Evolutionary conservation across 2,113 vertebrate species (phyloP), one percentile per base, ranked within the genome.

Genomic region (Anhinga rufa): DNA sequence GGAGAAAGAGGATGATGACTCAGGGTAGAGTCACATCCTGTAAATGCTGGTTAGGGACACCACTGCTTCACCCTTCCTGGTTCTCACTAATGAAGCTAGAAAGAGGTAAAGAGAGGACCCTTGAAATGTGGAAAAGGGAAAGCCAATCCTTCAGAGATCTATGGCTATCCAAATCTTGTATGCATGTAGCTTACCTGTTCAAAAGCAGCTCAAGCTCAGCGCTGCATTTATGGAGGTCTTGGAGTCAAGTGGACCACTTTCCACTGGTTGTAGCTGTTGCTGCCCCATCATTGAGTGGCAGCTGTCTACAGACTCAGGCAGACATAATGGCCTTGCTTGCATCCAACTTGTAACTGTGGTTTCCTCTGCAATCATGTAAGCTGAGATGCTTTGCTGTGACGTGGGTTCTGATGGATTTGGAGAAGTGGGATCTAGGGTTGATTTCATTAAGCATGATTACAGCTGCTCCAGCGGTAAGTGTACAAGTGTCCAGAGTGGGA

Each of bases 21-120:
- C 92, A 80, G 34, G 17, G 42, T 8, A 32, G 49, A 96, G 90
- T 96, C 87, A 92, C 16, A 20, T 96, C 94, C 95, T 86, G 84
- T 36, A 76, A 42, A 2, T 0, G 0, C 65, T 61, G 51, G 1
- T 40, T 48, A 77, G 31, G 46, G 25, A 51, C 44, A 46, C 12
- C 74, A 29, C 9, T 18, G 4, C 46, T 82, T 76, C 66, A 26
- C 58, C 44, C 86, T 85, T 88, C 80, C 80, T 81, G 54, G 9
- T 74, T 86, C 76, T 83, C 58, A 62, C 61, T 78, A 34, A 64
- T 12, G 32, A 55, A 86, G 64, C 57, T 86, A 70, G 40, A 66
- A 91, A 60, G 34, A 32, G 3, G 7, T 77, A 8, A 52, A 70
- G 68, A 46, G 49, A 54, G 52, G 34, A 38, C 28, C 49, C 32